Conservation (phyloP, 1,140 invertebrate species). For the Diprion similis region DNA sequence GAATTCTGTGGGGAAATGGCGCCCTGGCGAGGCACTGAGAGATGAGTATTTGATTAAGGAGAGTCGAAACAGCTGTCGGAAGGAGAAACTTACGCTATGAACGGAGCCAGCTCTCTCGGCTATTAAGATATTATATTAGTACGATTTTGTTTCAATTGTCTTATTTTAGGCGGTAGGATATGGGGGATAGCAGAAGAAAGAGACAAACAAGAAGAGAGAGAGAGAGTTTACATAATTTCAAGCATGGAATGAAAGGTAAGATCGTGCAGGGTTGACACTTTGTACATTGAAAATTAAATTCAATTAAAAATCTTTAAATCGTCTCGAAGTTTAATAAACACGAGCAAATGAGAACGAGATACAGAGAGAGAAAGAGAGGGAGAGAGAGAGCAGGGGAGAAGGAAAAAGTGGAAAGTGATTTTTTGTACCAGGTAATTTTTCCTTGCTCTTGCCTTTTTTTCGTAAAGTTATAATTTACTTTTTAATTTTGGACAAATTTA, state of each 20-base stretch:
- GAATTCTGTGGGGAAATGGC: background rate
- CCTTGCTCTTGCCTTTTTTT: too few relatives aligned
- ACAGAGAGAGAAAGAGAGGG: background rate
- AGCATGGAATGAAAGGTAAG: background rate
- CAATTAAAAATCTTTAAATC: constrained; percentile 2
- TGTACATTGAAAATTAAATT: constrained; percentile 1
- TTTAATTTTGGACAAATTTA: constrained; percentile 4
- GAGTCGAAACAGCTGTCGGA: background rate
- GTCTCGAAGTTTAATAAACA: background rate
- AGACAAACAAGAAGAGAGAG: background rate
- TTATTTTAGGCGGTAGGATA: background rate
- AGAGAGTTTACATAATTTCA: background rate
- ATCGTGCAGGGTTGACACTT: background rate
- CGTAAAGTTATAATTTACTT: background rate
- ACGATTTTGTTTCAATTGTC: background rate
- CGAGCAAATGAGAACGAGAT: background rate
- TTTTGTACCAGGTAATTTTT: background rate
- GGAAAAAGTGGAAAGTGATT: background rate
- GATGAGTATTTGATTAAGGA: constrained; percentile 4
- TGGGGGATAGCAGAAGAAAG: background rate
- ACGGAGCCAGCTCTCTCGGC: background rate
- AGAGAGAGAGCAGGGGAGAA: background rate
- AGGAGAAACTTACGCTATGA: background rate
- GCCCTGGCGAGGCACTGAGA: background rate
- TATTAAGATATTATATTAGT: background rate